Conservation (phyloP, 2,113 vertebrate species). For the Solenodon paradoxus region DNA sequence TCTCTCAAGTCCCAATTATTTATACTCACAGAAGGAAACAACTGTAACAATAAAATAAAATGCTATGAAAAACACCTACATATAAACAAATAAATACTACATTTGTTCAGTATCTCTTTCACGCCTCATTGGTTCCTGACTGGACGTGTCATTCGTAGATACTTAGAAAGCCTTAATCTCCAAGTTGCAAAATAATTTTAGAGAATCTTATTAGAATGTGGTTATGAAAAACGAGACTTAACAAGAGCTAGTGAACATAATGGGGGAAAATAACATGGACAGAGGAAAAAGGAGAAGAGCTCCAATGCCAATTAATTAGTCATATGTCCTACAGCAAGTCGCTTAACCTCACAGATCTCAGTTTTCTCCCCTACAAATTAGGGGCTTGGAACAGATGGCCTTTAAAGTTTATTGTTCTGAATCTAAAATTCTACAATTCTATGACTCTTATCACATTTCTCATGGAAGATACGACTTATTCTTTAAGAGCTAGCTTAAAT, state of each 20-base stretch:
- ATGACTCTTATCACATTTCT: not conserved
- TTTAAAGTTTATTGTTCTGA: conserved; percentile 31
- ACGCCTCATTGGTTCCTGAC: not conserved
- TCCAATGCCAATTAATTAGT: conserved; percentile 50
- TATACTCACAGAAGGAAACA: not conserved
- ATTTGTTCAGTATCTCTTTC: not conserved
- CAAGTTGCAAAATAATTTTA: not conserved
- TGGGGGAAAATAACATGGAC: not conserved
- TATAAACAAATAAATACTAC: not conserved
- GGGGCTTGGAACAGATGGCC: conserved; percentile 48
- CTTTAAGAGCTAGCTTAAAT: not conserved
- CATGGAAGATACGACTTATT: not conserved
- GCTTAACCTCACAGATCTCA: conserved; percentile 42
- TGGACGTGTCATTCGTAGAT: not conserved
- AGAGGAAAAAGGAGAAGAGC: not conserved
- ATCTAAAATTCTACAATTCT: not conserved
- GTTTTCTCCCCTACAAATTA: conserved; percentile 41
- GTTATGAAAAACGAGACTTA: not conserved
- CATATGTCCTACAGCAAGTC: conserved; percentile 50
- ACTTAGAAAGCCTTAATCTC: not conserved
- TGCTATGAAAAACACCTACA: not conserved
- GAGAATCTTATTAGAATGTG: not conserved
- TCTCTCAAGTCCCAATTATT: not conserved
- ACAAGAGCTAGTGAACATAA: not conserved
- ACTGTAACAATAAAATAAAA: not conserved